These are phyloP conservation scores for Rotaria macrura DNA, from an alignment of 2,888 invertebrate genomes.

Conservation along the genomic window DNA sequence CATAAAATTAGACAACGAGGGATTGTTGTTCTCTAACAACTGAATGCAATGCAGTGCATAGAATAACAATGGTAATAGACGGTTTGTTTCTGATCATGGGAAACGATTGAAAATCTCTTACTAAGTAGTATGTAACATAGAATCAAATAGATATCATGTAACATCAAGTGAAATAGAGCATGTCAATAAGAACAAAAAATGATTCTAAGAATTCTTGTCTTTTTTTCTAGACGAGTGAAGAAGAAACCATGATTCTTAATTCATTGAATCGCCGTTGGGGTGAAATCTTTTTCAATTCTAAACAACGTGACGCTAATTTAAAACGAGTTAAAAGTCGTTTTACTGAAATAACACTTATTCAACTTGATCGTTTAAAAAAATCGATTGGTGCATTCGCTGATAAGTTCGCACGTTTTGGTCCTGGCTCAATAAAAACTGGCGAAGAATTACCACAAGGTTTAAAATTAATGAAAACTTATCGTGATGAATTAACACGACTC, in stretches of 20 bases:
- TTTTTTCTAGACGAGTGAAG: conserved; percentile 39
- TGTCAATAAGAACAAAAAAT: too few relatives aligned
- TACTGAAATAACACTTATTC: conserved; percentile 56
- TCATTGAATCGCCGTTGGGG: conserved; percentile 46
- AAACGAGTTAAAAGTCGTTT: conserved; percentile 71
- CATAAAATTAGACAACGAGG: too few relatives aligned
- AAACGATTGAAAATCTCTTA: too few relatives aligned
- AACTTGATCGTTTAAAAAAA: conserved; percentile 62
- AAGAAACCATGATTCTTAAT: conserved; percentile 42
- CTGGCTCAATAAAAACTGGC: conserved; percentile 61
- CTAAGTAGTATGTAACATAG: too few relatives aligned
- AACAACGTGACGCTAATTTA: conserved; percentile 50
- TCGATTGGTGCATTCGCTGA: conserved; percentile 61
- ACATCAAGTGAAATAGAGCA: too few relatives aligned
- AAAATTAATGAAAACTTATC: conserved; percentile 55
- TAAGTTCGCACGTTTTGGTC: conserved; percentile 66
- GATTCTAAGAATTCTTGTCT: too few relatives aligned
- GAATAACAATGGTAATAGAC: too few relatives aligned
- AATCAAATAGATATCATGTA: too few relatives aligned
- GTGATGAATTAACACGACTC: conserved; percentile 59
- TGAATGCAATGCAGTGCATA: too few relatives aligned
- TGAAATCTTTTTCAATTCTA: conserved; percentile 48
- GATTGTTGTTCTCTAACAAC: too few relatives aligned
- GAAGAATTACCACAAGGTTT: conserved; percentile 61
- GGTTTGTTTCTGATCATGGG: too few relatives aligned